Percentiles rank a stretch among this genome's conserved stretches.
These are phyloP conservation scores for Meandrina meandrites DNA, from an alignment of 92 coral and sea anemone species.

Conservation along the genomic window DNA sequence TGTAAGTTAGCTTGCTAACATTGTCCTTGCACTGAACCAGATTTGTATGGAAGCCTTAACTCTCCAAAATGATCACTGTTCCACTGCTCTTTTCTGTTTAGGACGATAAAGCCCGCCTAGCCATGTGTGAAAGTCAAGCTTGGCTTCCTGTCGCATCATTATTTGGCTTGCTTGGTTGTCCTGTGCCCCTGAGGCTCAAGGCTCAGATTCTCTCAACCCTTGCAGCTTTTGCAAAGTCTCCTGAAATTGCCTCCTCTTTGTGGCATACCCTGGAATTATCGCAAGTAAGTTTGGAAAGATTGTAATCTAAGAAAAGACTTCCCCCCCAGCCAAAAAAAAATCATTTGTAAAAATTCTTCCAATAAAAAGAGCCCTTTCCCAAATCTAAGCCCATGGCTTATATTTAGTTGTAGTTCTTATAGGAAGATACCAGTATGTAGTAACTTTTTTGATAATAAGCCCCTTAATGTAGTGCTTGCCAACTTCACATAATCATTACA, in stretches of 20 bases:
- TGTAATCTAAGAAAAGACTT: no score
- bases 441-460: no score
- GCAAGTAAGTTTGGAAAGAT: constrained; percentile 67
- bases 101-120: constrained; percentile 92
- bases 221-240: constrained; percentile 94
- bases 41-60: not conserved
- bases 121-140: constrained; percentile 93
- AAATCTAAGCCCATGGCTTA: no score
- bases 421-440: no score
- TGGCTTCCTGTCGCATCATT: constrained; percentile 96
- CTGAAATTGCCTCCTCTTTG: constrained; percentile 90
- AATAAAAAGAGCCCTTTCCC: no score
- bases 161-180: constrained; percentile 94
- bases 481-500: no score
- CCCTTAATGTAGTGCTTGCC: no score
- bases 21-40: no score
- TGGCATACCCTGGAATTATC: constrained; percentile 95
- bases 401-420: no score
- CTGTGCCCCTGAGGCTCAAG: constrained; percentile 83
- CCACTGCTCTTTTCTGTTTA: constrained; percentile 4
- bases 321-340: no score
- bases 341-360: no score
- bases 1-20: no score
- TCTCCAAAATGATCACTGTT: not conserved
- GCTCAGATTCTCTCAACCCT: constrained; percentile 84